Percentiles rank a stretch among this genome's conserved stretches.
Evolutionary conservation across 1,140 invertebrate species (phyloP).

Genomic region (Drosophila equinoxialis): DNA sequence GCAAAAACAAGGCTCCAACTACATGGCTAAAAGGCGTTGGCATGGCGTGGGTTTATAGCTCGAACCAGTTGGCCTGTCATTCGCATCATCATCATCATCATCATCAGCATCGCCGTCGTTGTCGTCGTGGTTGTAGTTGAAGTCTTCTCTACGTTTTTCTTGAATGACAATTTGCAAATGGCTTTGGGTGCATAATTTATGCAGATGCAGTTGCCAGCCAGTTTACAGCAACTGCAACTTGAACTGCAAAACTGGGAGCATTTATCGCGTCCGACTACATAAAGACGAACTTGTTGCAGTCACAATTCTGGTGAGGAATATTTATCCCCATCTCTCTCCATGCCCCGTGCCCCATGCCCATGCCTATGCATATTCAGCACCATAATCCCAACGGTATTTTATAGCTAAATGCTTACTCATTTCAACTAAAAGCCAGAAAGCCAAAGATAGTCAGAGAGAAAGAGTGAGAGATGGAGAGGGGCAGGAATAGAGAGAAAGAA

Average conservation of each 20-base stretch:
- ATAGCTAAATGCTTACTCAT: constrained; percentile 79
- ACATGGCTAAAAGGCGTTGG: constrained; percentile 42
- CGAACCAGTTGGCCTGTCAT: constrained; percentile 32
- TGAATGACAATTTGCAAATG: constrained; percentile 78
- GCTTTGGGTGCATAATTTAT: constrained; percentile 74
- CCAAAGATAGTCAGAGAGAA: not conserved
- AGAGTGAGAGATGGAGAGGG: not conserved
- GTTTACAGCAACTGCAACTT: constrained; percentile 37
- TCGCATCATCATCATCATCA: constrained; percentile 16
- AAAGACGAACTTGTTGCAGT: constrained; percentile 59
- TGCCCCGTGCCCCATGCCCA: constrained; percentile 11
- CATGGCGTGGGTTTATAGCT: constrained; percentile 50
- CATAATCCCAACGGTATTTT: constrained; percentile 81
- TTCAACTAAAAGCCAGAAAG: constrained; percentile 38
- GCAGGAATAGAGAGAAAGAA: constrained; percentile 4
- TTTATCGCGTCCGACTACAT: constrained; percentile 60
- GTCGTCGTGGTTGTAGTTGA: constrained; percentile 27
- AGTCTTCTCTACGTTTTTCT: constrained; percentile 30
- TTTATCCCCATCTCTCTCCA: not conserved
- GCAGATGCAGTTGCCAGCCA: constrained; percentile 61
- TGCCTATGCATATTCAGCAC: constrained; percentile 75
- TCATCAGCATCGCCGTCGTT: constrained; percentile 22
- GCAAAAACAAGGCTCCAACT: constrained; percentile 12
- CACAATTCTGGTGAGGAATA: constrained; percentile 4
- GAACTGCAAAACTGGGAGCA: constrained; percentile 53